Evolutionary conservation across 2,888 invertebrate species (phyloP).

Genomic region (Ochropleura leucogaster): DNA sequence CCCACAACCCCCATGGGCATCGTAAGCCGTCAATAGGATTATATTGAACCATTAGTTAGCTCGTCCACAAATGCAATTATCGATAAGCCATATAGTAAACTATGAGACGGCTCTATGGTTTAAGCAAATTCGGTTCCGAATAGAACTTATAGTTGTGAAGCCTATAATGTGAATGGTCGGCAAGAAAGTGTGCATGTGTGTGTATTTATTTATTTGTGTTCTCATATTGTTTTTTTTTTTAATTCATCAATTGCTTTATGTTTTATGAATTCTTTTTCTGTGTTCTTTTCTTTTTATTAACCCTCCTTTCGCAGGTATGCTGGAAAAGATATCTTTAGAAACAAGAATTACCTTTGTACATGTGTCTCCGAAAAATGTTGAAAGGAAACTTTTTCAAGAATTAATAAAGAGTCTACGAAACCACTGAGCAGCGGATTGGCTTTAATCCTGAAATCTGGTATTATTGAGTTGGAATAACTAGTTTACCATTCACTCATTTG

Average conservation of each 20-base stretch:
- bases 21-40: constrained; percentile 10
- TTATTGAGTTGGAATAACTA: not conserved
- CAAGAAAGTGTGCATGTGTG: not conserved
- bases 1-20: not conserved
- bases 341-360: too few species aligned
- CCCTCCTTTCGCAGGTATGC: too few species aligned
- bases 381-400: not conserved
- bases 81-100: not conserved
- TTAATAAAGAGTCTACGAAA: not conserved
- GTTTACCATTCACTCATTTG: not conserved
- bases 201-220: too few species aligned
- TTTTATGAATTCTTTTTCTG: too few species aligned
- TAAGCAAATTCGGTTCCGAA: not conserved
- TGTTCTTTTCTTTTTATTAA: too few species aligned
- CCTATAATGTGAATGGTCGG: not conserved
- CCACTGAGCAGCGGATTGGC: not conserved
- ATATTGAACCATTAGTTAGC: constrained; percentile 9
- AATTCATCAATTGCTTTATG: too few species aligned
- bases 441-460: not conserved
- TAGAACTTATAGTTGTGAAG: not conserved
- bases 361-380: not conserved
- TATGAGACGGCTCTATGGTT: not conserved
- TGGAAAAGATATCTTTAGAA: too few species aligned
- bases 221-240: too few species aligned
- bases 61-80: constrained; percentile 11